Evolutionary conservation across 2,113 vertebrate species (phyloP), one percentile per base, ranked within the genome.

Genomic region (Tursiops truncatus): DNA sequence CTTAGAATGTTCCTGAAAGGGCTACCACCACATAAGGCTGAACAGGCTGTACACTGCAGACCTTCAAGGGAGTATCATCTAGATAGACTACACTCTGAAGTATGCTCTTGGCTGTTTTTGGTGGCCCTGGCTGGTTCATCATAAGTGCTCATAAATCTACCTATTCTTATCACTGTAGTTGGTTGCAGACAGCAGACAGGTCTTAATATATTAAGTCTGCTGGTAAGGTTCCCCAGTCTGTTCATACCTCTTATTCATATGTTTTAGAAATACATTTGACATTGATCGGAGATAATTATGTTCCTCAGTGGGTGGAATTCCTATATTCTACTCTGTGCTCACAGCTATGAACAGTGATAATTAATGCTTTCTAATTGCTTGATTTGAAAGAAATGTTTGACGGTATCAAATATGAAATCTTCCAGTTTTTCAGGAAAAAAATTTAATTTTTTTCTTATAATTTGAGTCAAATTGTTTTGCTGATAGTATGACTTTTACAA

Each of bases 301-400:
- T 84, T 50, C 87, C 80, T 50, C 80, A 83, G 94, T 96, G 93
- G 47, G 95, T 85, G 41, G 60, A 95, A 95, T 97, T 97, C 79
- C 58, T 93, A 88, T 95, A 31, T 41, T 87, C 36, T 96, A 67
- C 44, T 95, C 89, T 63, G 38, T 93, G 89, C 88, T 97, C 96
- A 84, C 68, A 97, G 94, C 90, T 96, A 70, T 97, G 94, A 98
- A 91, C 62, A 85, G 65, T 96, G 91, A 97, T 98, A 98, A 98
- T 98, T 98, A 97, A 98, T 98, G 91, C 82, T 89, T 96, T 91
- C 90, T 97, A 97, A 97, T 95, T 97, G 67, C 53, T 96, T 98
- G 80, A 97, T 97, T 98, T 96, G 74, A 95, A 97, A 97, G 93
- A 96, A 98, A 92, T 96, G 89, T 96, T 96, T 96, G 88, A 94